phyloP scores from a whole-genome alignment of 1,140 invertebrate genomes.

The Paraescarpia echinospica region DNA sequence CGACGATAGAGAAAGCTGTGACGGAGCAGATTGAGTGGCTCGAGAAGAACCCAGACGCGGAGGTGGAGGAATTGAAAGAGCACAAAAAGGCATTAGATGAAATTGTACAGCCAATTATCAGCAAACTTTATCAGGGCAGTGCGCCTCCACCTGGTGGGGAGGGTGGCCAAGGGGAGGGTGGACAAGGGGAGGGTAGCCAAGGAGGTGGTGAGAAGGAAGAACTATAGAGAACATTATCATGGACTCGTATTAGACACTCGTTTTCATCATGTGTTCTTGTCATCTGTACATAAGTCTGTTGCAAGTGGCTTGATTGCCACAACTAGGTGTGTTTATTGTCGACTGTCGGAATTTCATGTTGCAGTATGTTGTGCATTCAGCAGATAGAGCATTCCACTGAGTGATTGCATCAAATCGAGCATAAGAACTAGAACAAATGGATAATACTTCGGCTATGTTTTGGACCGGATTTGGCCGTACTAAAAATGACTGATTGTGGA shows the following conservation, averaged over 20 bases:
- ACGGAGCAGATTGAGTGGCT: constrained; percentile 98
- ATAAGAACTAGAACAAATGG: neutral
- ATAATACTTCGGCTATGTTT: neutral
- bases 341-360: neutral
- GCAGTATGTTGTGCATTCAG: neutral
- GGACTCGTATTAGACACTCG: neutral
- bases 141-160: constrained; percentile 70
- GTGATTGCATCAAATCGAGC: neutral
- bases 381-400: neutral
- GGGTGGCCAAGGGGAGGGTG: constrained; percentile 77
- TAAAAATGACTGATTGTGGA: neutral
- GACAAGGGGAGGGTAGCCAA: neutral
- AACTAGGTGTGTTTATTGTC: neutral
- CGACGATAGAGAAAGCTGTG: constrained; percentile 91
- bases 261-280: neutral
- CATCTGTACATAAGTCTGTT: constrained; percentile 4
- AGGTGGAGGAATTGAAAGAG: constrained; percentile 90
- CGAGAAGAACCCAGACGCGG: constrained; percentile 92
- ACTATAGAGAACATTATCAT: constrained; percentile 13
- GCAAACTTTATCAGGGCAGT: constrained; percentile 88
- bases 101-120: constrained; percentile 95
- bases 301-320: neutral
- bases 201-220: constrained; percentile 20
- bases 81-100: constrained; percentile 97
- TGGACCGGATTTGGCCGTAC: neutral